Evolutionary conservation across 1,140 invertebrate species (phyloP).

Genomic region (Nasonia vitripennis): DNA sequence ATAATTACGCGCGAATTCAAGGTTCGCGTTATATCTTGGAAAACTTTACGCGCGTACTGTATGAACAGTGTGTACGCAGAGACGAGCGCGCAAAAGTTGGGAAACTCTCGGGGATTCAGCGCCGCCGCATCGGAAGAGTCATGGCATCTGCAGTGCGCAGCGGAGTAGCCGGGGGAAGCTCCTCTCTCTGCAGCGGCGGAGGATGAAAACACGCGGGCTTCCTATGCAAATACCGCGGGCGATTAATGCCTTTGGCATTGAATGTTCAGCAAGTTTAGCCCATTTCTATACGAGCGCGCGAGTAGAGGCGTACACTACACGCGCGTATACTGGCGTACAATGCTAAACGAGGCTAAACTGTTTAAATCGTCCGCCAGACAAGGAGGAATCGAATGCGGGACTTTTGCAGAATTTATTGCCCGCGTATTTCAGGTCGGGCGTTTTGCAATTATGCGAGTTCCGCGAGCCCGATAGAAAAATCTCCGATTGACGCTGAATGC

Average conservation of each 20-base stretch:
- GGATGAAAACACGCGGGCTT: not conserved
- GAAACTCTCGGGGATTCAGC: not conserved
- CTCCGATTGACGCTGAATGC: no score
- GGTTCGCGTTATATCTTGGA: not conserved
- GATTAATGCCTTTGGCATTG: constrained; percentile 26
- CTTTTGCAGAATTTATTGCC: constrained; percentile 4
- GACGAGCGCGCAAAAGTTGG: not conserved
- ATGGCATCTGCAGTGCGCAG: not conserved
- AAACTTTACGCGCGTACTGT: not conserved
- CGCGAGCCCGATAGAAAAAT: not conserved
- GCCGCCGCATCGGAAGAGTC: not conserved
- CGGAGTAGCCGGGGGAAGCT: no score
- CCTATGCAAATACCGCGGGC: not conserved
- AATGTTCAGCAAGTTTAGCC: not conserved
- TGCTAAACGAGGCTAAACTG: constrained; percentile 11
- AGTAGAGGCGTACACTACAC: not conserved
- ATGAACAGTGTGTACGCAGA: not conserved
- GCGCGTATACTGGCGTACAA: not conserved
- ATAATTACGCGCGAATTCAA: not conserved
- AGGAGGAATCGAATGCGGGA: not conserved
- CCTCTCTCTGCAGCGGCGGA: no score
- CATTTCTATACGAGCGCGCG: not conserved
- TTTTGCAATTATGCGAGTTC: not conserved
- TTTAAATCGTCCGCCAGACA: constrained; percentile 8
- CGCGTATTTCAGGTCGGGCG: not conserved